phyloP scores from a whole-genome alignment of 2,797 vertebrate species.

The Epinephelus awoara region DNA sequence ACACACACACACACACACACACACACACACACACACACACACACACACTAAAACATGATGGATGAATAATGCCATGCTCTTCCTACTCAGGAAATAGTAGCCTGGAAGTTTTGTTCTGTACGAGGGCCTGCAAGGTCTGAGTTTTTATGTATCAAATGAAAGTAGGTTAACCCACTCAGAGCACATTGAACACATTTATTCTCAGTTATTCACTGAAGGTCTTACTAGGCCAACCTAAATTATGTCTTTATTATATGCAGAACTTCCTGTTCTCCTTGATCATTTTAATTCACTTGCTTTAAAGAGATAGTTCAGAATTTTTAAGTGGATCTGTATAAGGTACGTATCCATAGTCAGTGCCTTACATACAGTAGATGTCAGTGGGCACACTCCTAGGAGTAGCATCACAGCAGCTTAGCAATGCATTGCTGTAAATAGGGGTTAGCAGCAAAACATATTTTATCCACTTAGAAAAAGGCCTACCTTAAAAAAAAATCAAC shows the following conservation, averaged over 20 bases:
- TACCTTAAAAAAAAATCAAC: too few relatives aligned
- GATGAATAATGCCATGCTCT: neutral
- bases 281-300: neutral
- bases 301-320: too few relatives aligned
- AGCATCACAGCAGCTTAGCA: too few relatives aligned
- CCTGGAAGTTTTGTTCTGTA: neutral
- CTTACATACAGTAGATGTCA: too few relatives aligned
- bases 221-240: neutral
- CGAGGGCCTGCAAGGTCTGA: neutral
- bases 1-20: neutral
- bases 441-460: too few relatives aligned
- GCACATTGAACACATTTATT: neutral
- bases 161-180: constrained; percentile 2
- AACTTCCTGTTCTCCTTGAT: neutral
- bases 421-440: too few relatives aligned
- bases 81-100: constrained; percentile 1
- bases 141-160: constrained; percentile 14
- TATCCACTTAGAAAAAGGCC: too few relatives aligned
- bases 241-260: neutral
- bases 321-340: too few relatives aligned
- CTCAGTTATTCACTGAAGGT: neutral
- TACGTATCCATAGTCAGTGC: too few relatives aligned
- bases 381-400: too few relatives aligned
- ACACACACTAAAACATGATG: neutral
- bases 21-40: neutral